Percentiles rank a stretch among this genome's conserved stretches.
phyloP scores from a whole-genome alignment of 2,113 vertebrate species.

The Phyllopteryx taeniolatus region DNA sequence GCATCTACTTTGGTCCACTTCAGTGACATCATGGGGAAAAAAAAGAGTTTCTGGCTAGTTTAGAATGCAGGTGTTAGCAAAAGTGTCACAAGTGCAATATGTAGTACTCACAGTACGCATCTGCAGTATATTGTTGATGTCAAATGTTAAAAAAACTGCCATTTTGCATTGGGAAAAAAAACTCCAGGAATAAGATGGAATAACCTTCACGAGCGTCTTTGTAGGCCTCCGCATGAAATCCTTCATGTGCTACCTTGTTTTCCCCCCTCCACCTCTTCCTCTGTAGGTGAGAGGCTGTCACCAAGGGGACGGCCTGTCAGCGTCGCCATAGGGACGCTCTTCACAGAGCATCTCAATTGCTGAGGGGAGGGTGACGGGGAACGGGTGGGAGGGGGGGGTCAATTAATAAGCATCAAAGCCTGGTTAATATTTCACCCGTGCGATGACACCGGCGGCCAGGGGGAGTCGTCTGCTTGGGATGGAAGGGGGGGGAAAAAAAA shows the following conservation, averaged over 20 bases:
- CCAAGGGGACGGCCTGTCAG: slow-evolving; percentile 59
- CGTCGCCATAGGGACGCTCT: slow-evolving; percentile 72
- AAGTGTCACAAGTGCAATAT: too few species aligned
- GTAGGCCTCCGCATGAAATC: slow-evolving; percentile 9
- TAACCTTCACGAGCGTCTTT: not conserved
- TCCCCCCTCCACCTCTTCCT: not conserved
- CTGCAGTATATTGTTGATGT: too few species aligned
- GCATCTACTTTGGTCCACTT: not conserved
- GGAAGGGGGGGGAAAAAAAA: slow-evolving; percentile 36
- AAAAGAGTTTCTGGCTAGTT: not conserved
- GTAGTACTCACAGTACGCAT: not conserved
- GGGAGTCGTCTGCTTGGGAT: slow-evolving; percentile 6
- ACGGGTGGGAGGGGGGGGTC: slow-evolving; percentile 24
- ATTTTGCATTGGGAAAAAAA: not conserved
- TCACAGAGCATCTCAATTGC: slow-evolving; percentile 82
- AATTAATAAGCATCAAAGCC: slow-evolving; percentile 87
- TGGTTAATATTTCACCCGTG: slow-evolving; percentile 72
- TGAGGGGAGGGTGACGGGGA: slow-evolving; percentile 36
- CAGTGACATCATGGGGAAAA: too few species aligned
- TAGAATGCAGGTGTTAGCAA: too few species aligned
- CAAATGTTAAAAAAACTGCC: too few species aligned
- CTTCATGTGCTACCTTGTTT: not conserved
- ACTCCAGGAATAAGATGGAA: not conserved
- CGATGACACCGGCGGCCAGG: slow-evolving; percentile 37
- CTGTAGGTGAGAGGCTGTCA: slow-evolving; percentile 57